phyloP scores from a whole-genome alignment of 64 coral and sea anemone genomes.

The Dendrophyllia cribrosa region DNA sequence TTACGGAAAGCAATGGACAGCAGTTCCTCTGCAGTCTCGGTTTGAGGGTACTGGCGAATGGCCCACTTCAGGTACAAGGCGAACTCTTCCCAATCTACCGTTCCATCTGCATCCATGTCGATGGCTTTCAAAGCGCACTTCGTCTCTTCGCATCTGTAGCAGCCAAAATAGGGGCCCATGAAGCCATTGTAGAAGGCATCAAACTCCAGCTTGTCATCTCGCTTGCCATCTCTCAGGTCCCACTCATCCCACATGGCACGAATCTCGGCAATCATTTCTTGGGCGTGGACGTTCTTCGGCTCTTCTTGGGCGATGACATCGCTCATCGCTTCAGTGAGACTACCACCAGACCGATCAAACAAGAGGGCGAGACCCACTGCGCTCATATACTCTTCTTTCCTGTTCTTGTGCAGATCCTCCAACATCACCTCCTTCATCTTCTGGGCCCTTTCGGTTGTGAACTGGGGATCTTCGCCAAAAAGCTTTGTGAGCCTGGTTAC shows the following conservation, averaged over 20 bases:
- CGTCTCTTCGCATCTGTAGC: slow-evolving; percentile 61
- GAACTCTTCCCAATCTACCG: slow-evolving; percentile 82
- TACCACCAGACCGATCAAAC: slow-evolving; percentile 47
- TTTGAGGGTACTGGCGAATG: slow-evolving; percentile 65
- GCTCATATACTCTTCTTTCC: slow-evolving; percentile 59
- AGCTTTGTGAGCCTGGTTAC: neutral
- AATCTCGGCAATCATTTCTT: slow-evolving; percentile 34
- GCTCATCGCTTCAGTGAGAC: neutral
- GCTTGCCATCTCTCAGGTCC: slow-evolving; percentile 42
- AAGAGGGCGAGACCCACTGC: slow-evolving; percentile 18
- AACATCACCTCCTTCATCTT: slow-evolving; percentile 26
- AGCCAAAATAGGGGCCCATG: slow-evolving; percentile 78
- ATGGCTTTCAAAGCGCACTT: slow-evolving; percentile 65
- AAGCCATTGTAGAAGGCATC: slow-evolving; percentile 81
- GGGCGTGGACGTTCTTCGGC: neutral
- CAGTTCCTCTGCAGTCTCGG: slow-evolving; percentile 55
- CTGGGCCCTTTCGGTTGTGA: slow-evolving; percentile 21
- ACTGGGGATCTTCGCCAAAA: slow-evolving; percentile 48
- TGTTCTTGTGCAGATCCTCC: slow-evolving; percentile 13
- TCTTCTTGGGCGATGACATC: neutral
- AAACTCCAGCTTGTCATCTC: slow-evolving; percentile 57
- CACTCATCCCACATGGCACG: slow-evolving; percentile 65
- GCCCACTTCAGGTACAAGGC: slow-evolving; percentile 79
- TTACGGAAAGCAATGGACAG: slow-evolving; percentile 64
- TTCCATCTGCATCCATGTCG: slow-evolving; percentile 74